These are phyloP conservation scores for Fragum sueziense DNA, from an alignment of 2,888 invertebrate genomes.

Conservation along the genomic window DNA sequence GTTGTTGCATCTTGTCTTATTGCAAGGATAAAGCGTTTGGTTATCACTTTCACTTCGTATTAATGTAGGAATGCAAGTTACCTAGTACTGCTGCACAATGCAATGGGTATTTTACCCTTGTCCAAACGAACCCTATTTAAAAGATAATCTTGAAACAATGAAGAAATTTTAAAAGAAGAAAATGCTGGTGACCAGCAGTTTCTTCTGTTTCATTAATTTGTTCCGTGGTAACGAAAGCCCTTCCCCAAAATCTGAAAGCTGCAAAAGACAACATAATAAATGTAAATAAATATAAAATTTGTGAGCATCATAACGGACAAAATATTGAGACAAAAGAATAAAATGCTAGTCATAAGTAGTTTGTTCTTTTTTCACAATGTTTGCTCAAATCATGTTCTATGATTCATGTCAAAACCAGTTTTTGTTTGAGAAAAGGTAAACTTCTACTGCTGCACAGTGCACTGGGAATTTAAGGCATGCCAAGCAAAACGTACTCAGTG, in stretches of 20 bases:
- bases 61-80: conserved; percentile 4
- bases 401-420: too few species aligned
- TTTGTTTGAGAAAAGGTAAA: neutral
- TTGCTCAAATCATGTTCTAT: too few species aligned
- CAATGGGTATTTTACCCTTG: neutral
- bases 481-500: too few species aligned
- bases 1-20: too few species aligned
- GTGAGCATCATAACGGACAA: too few species aligned
- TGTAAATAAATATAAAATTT: too few species aligned
- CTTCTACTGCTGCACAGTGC: neutral
- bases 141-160: neutral
- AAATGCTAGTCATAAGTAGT: too few species aligned
- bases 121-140: neutral
- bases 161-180: neutral
- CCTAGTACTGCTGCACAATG: neutral
- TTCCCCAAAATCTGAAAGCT: too few species aligned
- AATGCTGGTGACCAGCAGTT: neutral
- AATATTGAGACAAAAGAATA: too few species aligned
- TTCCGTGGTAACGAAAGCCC: neutral
- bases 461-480: neutral
- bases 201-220: neutral
- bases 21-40: neutral
- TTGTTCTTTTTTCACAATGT: too few species aligned
- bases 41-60: conserved; percentile 8
- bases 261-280: too few species aligned